A percentile compares a stretch with the other conserved stretches of the same genome.
Evolutionary conservation across 2,113 vertebrate genomes (phyloP).

Genomic region (Ondatra zibethicus): DNA sequence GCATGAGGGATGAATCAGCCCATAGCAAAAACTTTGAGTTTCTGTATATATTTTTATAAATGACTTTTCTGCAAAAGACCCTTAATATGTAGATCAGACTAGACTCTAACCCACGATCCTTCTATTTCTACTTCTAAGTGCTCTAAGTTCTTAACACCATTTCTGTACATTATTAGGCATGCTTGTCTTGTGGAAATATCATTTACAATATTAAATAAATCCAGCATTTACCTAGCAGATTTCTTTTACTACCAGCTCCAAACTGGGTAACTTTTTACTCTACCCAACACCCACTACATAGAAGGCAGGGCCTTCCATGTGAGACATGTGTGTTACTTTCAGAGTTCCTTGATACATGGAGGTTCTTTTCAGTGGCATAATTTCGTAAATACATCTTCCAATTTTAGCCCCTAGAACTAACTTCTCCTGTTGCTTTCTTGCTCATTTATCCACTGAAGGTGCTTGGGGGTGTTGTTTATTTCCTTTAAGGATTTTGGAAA

Average conservation of each 20-base stretch:
- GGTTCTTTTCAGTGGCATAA: neutral
- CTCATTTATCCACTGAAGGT: neutral
- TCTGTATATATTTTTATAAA: neutral
- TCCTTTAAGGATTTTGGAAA: neutral
- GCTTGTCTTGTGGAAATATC: neutral
- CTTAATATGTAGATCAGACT: neutral
- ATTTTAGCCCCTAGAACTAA: neutral
- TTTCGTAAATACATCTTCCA: neutral
- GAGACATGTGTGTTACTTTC: neutral
- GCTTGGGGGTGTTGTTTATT: neutral
- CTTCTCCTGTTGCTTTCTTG: neutral
- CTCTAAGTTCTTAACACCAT: neutral
- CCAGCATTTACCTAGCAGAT: neutral
- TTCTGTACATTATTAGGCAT: neutral
- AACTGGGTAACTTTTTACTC: neutral
- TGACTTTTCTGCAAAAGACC: neutral
- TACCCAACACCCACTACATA: neutral
- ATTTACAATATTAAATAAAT: neutral
- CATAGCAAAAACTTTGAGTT: neutral
- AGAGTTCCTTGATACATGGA: neutral
- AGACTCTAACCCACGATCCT: neutral
- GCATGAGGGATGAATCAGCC: neutral
- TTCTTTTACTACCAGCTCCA: neutral
- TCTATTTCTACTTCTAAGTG: neutral
- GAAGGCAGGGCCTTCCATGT: neutral